These are phyloP conservation scores for Aricia agestis DNA, from an alignment of 1,140 invertebrate species.

Conservation along the genomic window DNA sequence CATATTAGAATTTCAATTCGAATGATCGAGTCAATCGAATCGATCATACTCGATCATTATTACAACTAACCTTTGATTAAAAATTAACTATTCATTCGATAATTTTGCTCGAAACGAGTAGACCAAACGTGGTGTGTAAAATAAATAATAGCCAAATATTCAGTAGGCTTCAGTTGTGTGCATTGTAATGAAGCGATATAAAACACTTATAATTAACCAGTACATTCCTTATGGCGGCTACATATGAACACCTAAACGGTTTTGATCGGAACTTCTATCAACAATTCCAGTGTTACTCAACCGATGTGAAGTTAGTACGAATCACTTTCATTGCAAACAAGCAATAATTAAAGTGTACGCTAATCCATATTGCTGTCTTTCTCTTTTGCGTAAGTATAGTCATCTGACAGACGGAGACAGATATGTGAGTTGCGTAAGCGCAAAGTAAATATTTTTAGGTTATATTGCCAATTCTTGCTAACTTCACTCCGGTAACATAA, in stretches of 20 bases:
- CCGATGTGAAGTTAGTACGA: neutral
- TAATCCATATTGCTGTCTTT: too few species aligned
- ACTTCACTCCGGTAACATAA: neutral
- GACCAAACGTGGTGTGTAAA: neutral
- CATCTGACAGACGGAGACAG: too few species aligned
- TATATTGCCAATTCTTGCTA: neutral
- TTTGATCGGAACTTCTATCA: neutral
- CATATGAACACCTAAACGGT: conserved; percentile 2
- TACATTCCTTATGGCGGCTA: neutral
- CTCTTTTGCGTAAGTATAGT: too few species aligned
- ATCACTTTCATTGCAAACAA: neutral
- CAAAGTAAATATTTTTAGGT: too few species aligned
- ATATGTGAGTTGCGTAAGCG: too few species aligned
- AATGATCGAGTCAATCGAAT: neutral
- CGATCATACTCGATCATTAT: neutral
- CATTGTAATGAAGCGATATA: conserved; percentile 2
- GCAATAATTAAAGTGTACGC: too few species aligned
- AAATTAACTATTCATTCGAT: neutral
- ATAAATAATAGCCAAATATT: neutral
- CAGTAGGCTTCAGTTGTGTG: neutral
- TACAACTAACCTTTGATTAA: neutral
- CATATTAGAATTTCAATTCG: conserved; percentile 9
- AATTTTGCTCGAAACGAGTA: neutral
- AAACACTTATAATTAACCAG: conserved; percentile 5
- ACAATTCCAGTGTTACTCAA: neutral